Base-by-base conservation (phyloP, 23 tunicate species). In the Ciona savignyi region DNA sequence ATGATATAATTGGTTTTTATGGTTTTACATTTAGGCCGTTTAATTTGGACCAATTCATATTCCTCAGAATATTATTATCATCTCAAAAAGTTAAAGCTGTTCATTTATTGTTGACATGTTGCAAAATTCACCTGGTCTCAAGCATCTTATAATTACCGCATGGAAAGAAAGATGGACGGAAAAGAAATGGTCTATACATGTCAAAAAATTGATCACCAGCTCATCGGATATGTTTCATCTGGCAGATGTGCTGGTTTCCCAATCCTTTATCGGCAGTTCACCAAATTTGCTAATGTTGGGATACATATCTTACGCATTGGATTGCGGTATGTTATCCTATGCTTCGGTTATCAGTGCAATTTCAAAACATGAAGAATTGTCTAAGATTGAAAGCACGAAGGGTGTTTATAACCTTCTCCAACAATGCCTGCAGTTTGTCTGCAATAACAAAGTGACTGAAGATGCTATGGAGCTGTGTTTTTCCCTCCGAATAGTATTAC, bases 81-180 rank as follows among this genome's bases (percentile, higher is more conserved):
- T n/a, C n/a, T n/a, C n/a, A n/a, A n/a, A n/a, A n/a, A n/a, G n/a
- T n/a, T n/a, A n/a, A n/a, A n/a, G n/a, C n/a, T n/a, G n/a, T n/a
- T n/a, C n/a, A n/a, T n/a, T n/a, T n/a, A n/a, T n/a, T n/a, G n/a
- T n/a, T n/a, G n/a, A n/a, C n/a, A 42, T 42, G 56, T 15, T 42
- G 56, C 56, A 42, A 42, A 42, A 42, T 28, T 74, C 72, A 0
- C 33, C 33, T 51, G 76, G 35, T 76, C 68, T 89, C 70, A 83
- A 78, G 61, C 82, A 89, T 21, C 51, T 89, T 2, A 76, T 89
- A n/a, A 11, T 89, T 20, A 78, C 74, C 31, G 75, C 96, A 25
- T 89, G 96, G 96, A 78, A 83, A 60, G 78, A 89, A 11, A 68
- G 89, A 32, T 89, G 96, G 96, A 35, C 79, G 19, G 96, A 89